A percentile compares a stretch with the other conserved stretches of the same genome.
Evolutionary conservation across 2,888 invertebrate genomes (phyloP).

Genomic region (Mechanitis messenoides): DNA sequence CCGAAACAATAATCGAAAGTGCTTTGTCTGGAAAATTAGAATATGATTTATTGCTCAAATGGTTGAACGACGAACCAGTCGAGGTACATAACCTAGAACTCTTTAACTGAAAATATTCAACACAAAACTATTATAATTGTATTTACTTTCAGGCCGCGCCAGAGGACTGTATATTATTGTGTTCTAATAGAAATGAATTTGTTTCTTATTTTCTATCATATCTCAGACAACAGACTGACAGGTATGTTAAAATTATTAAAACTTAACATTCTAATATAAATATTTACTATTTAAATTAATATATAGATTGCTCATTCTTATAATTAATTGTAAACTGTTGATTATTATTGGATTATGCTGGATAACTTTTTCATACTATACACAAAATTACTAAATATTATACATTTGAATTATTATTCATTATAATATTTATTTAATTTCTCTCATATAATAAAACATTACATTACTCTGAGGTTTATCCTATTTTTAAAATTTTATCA

Average conservation of each 20-base stretch:
- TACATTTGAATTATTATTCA: no score
- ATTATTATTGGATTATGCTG: no score
- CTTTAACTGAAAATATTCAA: conserved; percentile 24
- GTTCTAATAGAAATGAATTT: conserved; percentile 70
- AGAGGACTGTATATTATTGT: conserved; percentile 55
- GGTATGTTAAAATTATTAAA: conserved; percentile 42
- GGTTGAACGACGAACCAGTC: conserved; percentile 59
- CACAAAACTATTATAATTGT: conserved; percentile 23
- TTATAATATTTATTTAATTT: no score
- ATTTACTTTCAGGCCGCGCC: conserved; percentile 53
- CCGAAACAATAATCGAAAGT: conserved; percentile 67
- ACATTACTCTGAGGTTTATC: no score
- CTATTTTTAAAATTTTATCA: no score
- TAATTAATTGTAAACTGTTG: no score
- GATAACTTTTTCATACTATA: no score
- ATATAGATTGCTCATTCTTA: no score
- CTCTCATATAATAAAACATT: no score
- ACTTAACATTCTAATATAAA: not conserved
- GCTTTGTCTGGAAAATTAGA: conserved; percentile 63
- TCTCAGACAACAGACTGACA: conserved; percentile 73
- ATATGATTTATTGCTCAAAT: conserved; percentile 53
- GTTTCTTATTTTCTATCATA: conserved; percentile 76
- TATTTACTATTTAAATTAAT: no score
- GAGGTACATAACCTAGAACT: conserved; percentile 60
- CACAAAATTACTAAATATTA: no score